Evolutionary conservation across 1,140 invertebrate species (phyloP).

Genomic region (Drosophila auraria): DNA sequence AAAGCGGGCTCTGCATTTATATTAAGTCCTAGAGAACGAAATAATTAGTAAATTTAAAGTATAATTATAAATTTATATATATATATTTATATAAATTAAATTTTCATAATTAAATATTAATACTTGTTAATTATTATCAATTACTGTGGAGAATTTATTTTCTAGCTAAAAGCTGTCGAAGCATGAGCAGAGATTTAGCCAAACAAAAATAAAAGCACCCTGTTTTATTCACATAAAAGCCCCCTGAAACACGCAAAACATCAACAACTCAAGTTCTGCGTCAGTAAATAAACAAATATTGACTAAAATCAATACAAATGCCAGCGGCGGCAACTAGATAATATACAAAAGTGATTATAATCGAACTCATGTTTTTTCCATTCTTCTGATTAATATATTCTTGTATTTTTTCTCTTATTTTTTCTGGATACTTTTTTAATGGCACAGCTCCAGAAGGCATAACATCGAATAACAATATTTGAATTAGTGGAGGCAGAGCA

Average conservation of each 20-base stretch:
- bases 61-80: no score
- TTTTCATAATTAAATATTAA: no score
- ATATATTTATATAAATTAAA: no score
- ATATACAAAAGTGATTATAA: constrained; percentile 55
- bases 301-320: constrained; percentile 73
- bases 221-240: constrained; percentile 40
- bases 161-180: background rate
- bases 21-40: no score
- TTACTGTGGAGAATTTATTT: no score
- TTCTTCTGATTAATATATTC: constrained; percentile 20
- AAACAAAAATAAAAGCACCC: constrained; percentile 14
- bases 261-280: constrained; percentile 59
- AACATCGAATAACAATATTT: constrained; percentile 63
- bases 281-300: constrained; percentile 83
- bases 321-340: constrained; percentile 48
- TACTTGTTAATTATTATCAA: no score
- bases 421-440: constrained; percentile 43
- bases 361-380: constrained; percentile 45
- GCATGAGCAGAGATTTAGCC: background rate
- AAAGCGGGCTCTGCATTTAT: no score
- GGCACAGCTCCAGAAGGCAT: constrained; percentile 53
- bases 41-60: no score
- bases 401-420: constrained; percentile 20
- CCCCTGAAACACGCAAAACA: constrained; percentile 45
- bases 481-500: constrained; percentile 51